Base-by-base conservation (phyloP, 2,888 invertebrate genomes). In the Drepanosiphum platanoidis region DNA sequence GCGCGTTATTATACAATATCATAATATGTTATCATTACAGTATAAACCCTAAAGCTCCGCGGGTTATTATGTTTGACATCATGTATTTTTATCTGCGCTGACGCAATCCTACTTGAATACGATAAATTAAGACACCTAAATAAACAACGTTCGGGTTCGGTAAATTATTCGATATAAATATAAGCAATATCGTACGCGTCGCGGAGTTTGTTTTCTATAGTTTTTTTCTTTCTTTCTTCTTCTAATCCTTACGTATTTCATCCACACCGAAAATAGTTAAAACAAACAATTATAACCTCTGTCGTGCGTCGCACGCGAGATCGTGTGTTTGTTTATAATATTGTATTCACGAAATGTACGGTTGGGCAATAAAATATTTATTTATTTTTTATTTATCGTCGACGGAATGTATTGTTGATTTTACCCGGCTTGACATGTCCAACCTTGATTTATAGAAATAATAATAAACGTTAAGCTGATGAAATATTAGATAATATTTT, bases 251-350 rank as follows among this genome's bases (percentile, higher is more conserved):
- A n/a, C 34, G 30, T 46, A n/a, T n/a, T 66, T 36, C 36, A 80
- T 58, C 52, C 34, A 32, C 27, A 36, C 36, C 58, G 52, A 70
- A 80, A 80, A 46, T 27, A 52, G 52, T 58, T 36, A 30, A 27
- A 58, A 70, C 70, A 80, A 80, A 78, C 64, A 78, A 64, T 34
- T 80, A 80, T 58, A 30, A 70, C 52, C 70, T 70, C 52, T 70
- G 36, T 80, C 13, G 7, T 36, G 30, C 11, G 30, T 36, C 34
- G 52, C n/a, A n/a, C n/a, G n/a, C n/a, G n/a, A n/a, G n/a, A 46
- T 13, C n/a, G 13, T 36, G 68, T 52, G 46, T 46, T 30, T 79
- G 22, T 68, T 64, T 61, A 75, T 3, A 61, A 78, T 39, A 78
- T 36, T 27, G 27, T 78, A 39, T 39, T 78, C 27, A 39, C 30